phyloP scores from a whole-genome alignment of 2,888 invertebrate genomes.

The Urechis unicinctus region DNA sequence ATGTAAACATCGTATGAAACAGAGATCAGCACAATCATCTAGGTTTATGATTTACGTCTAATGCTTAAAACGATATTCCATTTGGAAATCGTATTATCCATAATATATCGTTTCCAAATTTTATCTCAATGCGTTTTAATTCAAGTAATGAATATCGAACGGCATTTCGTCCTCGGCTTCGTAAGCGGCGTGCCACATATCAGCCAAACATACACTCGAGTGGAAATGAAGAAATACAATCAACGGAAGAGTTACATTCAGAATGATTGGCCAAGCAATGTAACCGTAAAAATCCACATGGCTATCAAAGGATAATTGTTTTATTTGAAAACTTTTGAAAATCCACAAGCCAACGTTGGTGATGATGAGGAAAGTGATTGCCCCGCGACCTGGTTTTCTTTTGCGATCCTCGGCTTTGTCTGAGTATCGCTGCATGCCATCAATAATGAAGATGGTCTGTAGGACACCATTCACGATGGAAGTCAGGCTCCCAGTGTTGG shows the following conservation, averaged over 20 bases:
- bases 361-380: conserved; percentile 60
- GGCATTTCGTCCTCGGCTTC: conserved; percentile 10
- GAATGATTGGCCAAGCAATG: conserved; percentile 62
- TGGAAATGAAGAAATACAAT: conserved; percentile 53
- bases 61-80: too few species aligned
- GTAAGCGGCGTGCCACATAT: conserved; percentile 48
- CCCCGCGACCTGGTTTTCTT: conserved; percentile 56
- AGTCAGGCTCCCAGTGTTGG: conserved; percentile 26
- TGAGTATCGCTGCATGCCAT: conserved; percentile 34
- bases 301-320: conserved; percentile 54
- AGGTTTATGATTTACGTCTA: too few species aligned
- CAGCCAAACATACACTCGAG: conserved; percentile 47
- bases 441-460: conserved; percentile 42
- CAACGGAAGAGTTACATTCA: conserved; percentile 59
- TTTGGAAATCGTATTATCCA: too few species aligned
- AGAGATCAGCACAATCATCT: too few species aligned
- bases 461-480: conserved; percentile 36
- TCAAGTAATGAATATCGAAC: background rate
- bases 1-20: too few species aligned
- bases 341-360: conserved; percentile 63
- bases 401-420: conserved; percentile 25
- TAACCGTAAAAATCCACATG: conserved; percentile 60
- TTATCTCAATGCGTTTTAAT: background rate
- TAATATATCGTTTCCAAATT: too few species aligned
- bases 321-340: conserved; percentile 61